phyloP scores from a whole-genome alignment of 92 coral and sea anemone species.

The Zoanthus solanderi region DNA sequence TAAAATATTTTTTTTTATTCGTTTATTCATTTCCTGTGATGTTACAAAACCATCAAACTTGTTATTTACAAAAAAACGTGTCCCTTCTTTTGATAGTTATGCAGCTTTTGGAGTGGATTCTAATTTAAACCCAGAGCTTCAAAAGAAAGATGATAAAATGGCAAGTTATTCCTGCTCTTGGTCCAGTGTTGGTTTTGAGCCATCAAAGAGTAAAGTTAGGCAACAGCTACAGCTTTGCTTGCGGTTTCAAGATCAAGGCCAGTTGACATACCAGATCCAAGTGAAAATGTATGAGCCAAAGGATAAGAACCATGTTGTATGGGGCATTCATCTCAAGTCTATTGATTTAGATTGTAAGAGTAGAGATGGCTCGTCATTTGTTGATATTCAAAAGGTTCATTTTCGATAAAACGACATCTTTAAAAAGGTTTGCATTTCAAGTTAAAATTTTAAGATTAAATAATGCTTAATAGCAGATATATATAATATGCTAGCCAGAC shows the following conservation, averaged over 20 bases:
- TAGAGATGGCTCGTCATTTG: conserved; percentile 73
- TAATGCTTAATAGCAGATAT: not conserved
- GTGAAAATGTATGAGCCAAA: conserved; percentile 88
- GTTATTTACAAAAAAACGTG: not conserved
- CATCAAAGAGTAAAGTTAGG: conserved; percentile 89
- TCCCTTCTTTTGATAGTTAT: conserved; percentile 60
- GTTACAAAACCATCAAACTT: no score
- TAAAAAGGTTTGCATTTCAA: not conserved
- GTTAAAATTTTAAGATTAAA: not conserved
- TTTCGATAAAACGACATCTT: conserved; percentile 57
- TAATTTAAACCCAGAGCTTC: conserved; percentile 71
- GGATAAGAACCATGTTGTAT: conserved; percentile 92
- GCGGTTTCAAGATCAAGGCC: conserved; percentile 79
- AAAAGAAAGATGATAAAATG: conserved; percentile 75
- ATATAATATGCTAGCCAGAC: no score
- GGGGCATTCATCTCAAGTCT: conserved; percentile 93
- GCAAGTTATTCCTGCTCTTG: conserved; percentile 76
- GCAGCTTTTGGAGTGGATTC: conserved; percentile 79
- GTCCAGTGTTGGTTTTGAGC: conserved; percentile 80
- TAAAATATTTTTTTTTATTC: no score
- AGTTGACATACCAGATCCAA: conserved; percentile 77
- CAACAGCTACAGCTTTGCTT: conserved; percentile 69
- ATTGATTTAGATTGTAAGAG: conserved; percentile 82
- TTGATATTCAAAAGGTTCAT: conserved; percentile 74
- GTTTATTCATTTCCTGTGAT: no score